A percentile compares a stretch with the other conserved stretches of the same genome.
phyloP scores from a whole-genome alignment of 2,888 invertebrate genomes.

The Protonemura montana region DNA sequence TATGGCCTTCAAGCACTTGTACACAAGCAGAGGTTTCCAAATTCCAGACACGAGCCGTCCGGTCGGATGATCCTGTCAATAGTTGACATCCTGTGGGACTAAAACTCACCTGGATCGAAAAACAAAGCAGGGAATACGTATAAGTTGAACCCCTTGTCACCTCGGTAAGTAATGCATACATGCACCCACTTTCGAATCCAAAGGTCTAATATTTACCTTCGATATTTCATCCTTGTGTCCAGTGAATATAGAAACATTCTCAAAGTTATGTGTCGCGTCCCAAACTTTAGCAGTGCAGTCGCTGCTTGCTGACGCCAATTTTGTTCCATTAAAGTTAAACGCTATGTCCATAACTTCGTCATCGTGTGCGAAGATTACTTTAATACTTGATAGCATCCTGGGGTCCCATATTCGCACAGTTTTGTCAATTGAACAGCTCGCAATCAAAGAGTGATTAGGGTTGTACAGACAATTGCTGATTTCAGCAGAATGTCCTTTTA shows the following conservation, averaged over 20 bases:
- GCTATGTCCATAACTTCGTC: conserved; percentile 76
- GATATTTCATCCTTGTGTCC: conserved; percentile 76
- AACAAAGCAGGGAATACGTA: background rate
- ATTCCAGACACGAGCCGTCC: conserved; percentile 78
- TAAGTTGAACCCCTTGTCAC: background rate
- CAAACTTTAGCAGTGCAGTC: conserved; percentile 79
- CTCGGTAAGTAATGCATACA: background rate
- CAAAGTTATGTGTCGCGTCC: conserved; percentile 66
- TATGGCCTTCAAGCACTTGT: conserved; percentile 78
- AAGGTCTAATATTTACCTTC: conserved; percentile 60
- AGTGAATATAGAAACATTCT: conserved; percentile 66
- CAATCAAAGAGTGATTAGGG: conserved; percentile 71
- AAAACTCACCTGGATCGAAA: conserved; percentile 71
- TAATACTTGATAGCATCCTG: conserved; percentile 64
- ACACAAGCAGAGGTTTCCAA: conserved; percentile 66
- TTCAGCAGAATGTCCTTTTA: conserved; percentile 72
- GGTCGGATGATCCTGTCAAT: conserved; percentile 79
- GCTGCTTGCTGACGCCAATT: conserved; percentile 77
- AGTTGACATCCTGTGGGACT: conserved; percentile 79
- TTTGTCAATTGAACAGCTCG: conserved; percentile 75
- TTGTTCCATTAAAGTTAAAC: conserved; percentile 77
- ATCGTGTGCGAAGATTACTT: conserved; percentile 68
- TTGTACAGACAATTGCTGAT: conserved; percentile 75
- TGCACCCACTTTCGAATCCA: background rate
- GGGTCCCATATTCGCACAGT: conserved; percentile 77